These are phyloP conservation scores for Psilopogon haemacephalus DNA, from an alignment of 2,113 vertebrate genomes.

Conservation along the genomic window DNA sequence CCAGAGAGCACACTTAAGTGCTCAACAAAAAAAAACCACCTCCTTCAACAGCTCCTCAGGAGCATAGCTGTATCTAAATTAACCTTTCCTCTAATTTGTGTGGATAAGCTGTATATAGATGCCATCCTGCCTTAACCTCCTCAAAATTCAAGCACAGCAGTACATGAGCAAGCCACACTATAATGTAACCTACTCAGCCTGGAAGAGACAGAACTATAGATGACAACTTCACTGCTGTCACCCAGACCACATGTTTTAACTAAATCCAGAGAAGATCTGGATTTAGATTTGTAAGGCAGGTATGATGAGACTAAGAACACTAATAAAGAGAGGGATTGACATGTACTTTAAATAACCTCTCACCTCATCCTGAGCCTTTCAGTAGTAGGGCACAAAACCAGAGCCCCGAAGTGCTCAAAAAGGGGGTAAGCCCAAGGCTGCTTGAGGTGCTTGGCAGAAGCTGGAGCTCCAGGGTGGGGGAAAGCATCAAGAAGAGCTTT, in stretches of 20 bases:
- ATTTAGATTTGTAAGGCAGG: background rate
- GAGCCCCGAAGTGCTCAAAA: background rate
- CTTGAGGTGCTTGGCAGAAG: background rate
- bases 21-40: background rate
- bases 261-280: background rate
- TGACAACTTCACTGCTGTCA: background rate
- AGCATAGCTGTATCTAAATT: background rate
- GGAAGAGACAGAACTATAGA: background rate
- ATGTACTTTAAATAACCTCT: background rate
- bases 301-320: background rate
- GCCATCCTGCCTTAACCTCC: background rate
- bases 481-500: background rate
- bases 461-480: background rate
- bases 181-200: accelerated
- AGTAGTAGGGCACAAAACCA: background rate
- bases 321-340: background rate
- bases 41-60: background rate
- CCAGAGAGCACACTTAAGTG: background rate
- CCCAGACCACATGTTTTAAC: background rate
- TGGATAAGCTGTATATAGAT: too few species aligned
- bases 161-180: background rate
- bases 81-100: background rate
- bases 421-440: background rate
- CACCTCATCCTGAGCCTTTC: background rate
- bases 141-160: background rate